Percentiles rank a stretch among this genome's conserved stretches.
Evolutionary conservation across 2,113 vertebrate species (phyloP).

Genomic region (Boleophthalmus pectinirostris): DNA sequence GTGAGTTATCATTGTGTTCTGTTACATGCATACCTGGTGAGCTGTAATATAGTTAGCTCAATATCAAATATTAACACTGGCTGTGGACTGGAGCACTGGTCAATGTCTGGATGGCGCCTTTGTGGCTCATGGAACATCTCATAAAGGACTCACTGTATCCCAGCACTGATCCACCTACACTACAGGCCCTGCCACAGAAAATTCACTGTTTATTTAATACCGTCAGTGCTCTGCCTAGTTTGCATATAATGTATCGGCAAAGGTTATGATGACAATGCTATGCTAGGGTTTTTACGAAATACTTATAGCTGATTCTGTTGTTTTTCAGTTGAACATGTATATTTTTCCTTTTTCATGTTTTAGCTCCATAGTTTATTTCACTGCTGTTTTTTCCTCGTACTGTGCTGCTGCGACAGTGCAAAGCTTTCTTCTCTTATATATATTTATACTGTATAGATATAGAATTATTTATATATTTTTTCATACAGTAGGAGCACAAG

Average conservation of each 20-base stretch:
- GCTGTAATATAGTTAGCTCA: neutral
- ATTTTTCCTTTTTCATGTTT: too few relatives aligned
- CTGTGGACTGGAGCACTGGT: neutral
- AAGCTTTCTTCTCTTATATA: too few relatives aligned
- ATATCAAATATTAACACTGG: neutral
- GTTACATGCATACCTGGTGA: neutral
- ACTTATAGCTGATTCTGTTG: neutral
- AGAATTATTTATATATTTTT: too few relatives aligned
- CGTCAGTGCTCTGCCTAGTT: neutral
- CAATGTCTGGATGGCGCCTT: neutral
- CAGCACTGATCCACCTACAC: neutral
- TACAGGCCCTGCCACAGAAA: neutral
- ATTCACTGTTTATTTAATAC: neutral
- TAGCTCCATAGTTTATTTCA: too few relatives aligned
- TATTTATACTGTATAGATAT: too few relatives aligned
- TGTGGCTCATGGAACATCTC: neutral
- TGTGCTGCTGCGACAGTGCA: too few relatives aligned
- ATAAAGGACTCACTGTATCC: neutral
- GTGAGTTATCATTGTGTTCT: too few relatives aligned
- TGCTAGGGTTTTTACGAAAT: too few relatives aligned
- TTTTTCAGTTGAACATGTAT: too few relatives aligned
- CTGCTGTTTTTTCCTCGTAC: too few relatives aligned
- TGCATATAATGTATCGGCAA: neutral
- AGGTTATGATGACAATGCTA: neutral
- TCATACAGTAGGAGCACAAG: too few relatives aligned